A percentile compares a stretch with the other conserved stretches of the same genome.
Conservation (phyloP, 2,888 invertebrate genomes). For the Melinaea menophilus region DNA sequence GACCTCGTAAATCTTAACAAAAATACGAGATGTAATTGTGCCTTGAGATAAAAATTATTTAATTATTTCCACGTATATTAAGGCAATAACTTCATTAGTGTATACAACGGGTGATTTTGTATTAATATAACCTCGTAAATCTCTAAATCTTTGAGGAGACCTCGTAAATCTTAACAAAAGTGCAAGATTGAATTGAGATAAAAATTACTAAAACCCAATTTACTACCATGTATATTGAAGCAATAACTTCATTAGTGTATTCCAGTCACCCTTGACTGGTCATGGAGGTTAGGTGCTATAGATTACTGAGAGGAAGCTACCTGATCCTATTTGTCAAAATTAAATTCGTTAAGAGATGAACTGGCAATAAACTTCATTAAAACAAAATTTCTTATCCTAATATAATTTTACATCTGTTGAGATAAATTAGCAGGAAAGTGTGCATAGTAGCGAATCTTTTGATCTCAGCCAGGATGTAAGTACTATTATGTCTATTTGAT, state of each 20-base stretch:
- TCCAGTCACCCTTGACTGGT: background rate
- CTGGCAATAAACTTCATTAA: background rate
- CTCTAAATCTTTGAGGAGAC: background rate
- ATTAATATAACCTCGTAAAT: background rate
- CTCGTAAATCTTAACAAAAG: no score
- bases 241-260: background rate
- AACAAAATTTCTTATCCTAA: conserved; percentile 30
- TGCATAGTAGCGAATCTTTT: conserved; percentile 30
- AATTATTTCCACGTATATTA: no score
- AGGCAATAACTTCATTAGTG: no score
- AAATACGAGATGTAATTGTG: no score
- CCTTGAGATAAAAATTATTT: no score
- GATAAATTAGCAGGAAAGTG: conserved; percentile 34
- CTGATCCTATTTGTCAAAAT: background rate
- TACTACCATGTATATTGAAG: background rate
- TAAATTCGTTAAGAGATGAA: no score
- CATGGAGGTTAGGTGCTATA: conserved; percentile 3
- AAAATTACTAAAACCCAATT: background rate
- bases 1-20: no score
- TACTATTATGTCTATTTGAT: conserved; percentile 26
- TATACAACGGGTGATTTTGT: no score
- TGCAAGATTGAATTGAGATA: background rate
- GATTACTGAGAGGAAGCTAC: background rate
- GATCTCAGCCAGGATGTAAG: conserved; percentile 34
- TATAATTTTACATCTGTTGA: conserved; percentile 35